Evolutionary conservation across 2,797 vertebrate genomes (phyloP).

Genomic region (Okamejei kenojei): DNA sequence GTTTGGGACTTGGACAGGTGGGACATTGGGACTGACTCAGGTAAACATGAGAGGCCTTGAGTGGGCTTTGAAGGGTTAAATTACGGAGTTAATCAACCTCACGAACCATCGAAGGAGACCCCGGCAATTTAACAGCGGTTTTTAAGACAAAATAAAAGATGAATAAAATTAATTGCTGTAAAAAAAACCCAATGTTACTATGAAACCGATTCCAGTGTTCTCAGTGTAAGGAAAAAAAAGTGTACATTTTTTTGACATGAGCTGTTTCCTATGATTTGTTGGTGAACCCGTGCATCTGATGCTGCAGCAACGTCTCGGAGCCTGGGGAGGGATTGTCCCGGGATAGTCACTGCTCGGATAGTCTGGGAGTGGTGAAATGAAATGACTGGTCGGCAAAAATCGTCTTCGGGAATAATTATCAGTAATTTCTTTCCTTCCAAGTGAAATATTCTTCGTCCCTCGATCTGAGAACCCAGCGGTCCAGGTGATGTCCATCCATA

Average conservation of each 20-base stretch:
- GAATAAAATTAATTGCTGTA: slow-evolving; percentile 2
- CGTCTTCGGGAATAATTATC: neutral
- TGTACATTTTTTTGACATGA: slow-evolving; percentile 8
- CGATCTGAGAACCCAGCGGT: too few relatives aligned
- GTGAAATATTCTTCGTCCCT: too few relatives aligned
- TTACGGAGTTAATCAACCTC: neutral
- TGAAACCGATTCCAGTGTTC: neutral
- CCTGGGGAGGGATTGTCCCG: neutral
- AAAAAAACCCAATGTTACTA: neutral
- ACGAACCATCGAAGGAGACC: neutral
- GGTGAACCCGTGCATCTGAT: neutral
- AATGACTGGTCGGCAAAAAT: neutral
- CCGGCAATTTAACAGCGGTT: slow-evolving; percentile 5
- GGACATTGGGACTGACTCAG: too few relatives aligned
- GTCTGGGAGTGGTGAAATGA: neutral
- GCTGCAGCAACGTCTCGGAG: neutral
- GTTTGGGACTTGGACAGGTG: too few relatives aligned
- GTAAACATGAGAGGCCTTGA: too few relatives aligned
- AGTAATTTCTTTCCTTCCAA: too few relatives aligned
- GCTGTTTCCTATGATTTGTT: neutral
- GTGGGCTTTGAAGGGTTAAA: neutral
- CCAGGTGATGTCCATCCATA: too few relatives aligned
- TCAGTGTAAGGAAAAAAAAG: neutral
- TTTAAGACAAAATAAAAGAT: neutral
- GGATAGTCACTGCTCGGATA: neutral